Evolutionary conservation across 2,113 vertebrate genomes (phyloP).

Genomic region (Xenus cinereus): DNA sequence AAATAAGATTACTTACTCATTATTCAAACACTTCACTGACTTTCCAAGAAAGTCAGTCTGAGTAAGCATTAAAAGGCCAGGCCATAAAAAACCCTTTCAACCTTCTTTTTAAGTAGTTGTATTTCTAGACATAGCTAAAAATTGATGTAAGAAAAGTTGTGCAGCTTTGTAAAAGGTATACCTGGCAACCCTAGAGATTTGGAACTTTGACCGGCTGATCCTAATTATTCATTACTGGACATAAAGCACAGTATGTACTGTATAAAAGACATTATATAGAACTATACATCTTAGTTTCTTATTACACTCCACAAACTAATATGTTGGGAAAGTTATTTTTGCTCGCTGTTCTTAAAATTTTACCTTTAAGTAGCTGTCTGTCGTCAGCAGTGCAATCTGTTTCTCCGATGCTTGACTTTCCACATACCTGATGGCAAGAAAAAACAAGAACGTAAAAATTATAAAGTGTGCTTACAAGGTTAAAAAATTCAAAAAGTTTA

Average conservation of each 20-base stretch:
- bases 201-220: background rate
- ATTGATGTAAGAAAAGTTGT: background rate
- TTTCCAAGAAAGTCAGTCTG: background rate
- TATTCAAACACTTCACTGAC: background rate
- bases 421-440: conserved; percentile 79
- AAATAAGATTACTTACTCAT: background rate
- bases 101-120: background rate
- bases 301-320: background rate
- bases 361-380: conserved; percentile 87
- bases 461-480: background rate
- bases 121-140: background rate
- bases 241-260: background rate
- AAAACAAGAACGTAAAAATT: background rate
- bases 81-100: background rate
- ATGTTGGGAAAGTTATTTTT: background rate
- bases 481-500: background rate
- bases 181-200: background rate
- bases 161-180: background rate
- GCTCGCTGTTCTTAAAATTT: background rate
- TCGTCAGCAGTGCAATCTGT: conserved; percentile 80
- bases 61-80: background rate
- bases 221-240: background rate
- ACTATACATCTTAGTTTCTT: background rate
- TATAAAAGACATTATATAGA: background rate
- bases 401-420: conserved; percentile 82